Percentiles rank a stretch among this genome's conserved stretches.
Evolutionary conservation across 1,140 invertebrate genomes (phyloP).

Genomic region (Teleopsis dalmanni): DNA sequence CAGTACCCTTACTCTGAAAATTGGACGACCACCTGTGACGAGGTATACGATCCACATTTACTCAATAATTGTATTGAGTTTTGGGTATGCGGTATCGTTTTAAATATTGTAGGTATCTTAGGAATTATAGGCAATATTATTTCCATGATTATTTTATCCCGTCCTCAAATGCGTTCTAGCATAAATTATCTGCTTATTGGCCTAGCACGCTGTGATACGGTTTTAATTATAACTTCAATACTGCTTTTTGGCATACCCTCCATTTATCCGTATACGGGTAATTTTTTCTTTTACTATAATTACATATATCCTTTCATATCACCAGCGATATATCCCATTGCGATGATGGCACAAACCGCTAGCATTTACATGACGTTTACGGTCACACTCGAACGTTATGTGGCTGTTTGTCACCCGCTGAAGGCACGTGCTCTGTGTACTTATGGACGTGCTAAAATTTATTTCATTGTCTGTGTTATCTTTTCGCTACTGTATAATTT

Average conservation of each 20-base stretch:
- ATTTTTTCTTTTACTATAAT: slow-evolving; percentile 70
- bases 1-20: neutral
- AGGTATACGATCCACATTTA: slow-evolving; percentile 26
- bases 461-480: slow-evolving; percentile 73
- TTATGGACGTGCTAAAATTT: slow-evolving; percentile 76
- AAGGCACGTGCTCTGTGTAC: slow-evolving; percentile 83
- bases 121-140: slow-evolving; percentile 85
- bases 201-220: slow-evolving; percentile 82
- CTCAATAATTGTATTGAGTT: slow-evolving; percentile 57
- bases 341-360: slow-evolving; percentile 81
- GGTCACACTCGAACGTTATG: slow-evolving; percentile 91
- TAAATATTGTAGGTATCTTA: slow-evolving; percentile 72
- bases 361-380: slow-evolving; percentile 92
- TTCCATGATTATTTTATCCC: slow-evolving; percentile 81
- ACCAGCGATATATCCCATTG: slow-evolving; percentile 76
- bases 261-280: slow-evolving; percentile 70
- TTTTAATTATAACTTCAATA: slow-evolving; percentile 78
- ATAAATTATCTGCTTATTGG: slow-evolving; percentile 90
- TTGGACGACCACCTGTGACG: neutral
- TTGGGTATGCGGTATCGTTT: slow-evolving; percentile 72
- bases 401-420: slow-evolving; percentile 92
- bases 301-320: slow-evolving; percentile 73
- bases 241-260: slow-evolving; percentile 80
- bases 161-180: slow-evolving; percentile 88
- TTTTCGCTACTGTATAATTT: slow-evolving; percentile 84